These are phyloP conservation scores for Pitta sordida DNA, from an alignment of 2,113 vertebrate species.

Conservation along the genomic window DNA sequence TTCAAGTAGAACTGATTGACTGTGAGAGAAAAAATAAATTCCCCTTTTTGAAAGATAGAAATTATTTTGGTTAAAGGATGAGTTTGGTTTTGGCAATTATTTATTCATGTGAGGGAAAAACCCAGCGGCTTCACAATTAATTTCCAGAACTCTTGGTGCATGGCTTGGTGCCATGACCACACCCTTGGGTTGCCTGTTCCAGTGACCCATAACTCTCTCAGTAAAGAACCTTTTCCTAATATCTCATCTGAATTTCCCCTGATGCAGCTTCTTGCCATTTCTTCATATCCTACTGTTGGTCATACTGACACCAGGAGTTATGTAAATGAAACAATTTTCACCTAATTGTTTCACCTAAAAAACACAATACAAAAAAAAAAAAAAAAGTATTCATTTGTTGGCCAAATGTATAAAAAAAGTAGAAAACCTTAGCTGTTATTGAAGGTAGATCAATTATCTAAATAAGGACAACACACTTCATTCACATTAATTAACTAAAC, in stretches of 20 bases:
- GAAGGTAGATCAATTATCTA: background rate
- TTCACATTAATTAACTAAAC: background rate
- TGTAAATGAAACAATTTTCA: background rate
- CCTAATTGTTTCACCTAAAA: too few species aligned
- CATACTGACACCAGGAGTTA: background rate
- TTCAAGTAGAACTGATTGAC: background rate
- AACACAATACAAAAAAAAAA: background rate
- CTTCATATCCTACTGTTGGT: rapidly evolving
- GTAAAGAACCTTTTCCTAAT: background rate
- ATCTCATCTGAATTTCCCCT: background rate
- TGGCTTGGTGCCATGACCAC: background rate
- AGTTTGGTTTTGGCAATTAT: background rate
- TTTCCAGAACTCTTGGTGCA: background rate
- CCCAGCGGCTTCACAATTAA: background rate
- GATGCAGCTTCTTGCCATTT: background rate
- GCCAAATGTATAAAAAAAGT: background rate
- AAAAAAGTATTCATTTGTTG: background rate
- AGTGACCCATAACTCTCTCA: rapidly evolving
- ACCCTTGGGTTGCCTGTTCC: background rate
- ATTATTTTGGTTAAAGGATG: background rate
- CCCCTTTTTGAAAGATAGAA: background rate
- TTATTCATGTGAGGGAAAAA: background rate
- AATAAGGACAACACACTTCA: background rate
- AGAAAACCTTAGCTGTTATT: background rate
- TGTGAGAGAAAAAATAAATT: background rate